Evolutionary conservation across 2,888 invertebrate genomes (phyloP).

Genomic region (Caenorhabditis virilis): DNA sequence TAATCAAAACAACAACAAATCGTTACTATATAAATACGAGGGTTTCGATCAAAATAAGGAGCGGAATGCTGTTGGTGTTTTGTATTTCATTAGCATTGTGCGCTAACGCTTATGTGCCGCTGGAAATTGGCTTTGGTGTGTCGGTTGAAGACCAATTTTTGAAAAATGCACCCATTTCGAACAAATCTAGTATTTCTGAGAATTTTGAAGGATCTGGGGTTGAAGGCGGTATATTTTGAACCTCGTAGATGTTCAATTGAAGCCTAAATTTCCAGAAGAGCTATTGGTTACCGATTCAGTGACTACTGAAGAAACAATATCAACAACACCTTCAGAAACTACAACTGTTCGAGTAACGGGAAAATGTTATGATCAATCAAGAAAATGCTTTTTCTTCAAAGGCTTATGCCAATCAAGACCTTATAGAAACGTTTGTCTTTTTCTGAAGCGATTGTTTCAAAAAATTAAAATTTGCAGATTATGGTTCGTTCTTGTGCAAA

Average conservation of each 20-base stretch:
- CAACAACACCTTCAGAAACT: background rate
- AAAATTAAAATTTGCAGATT: slow-evolving; percentile 21
- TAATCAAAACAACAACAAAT: background rate
- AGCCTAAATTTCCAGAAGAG: background rate
- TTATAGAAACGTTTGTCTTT: slow-evolving; percentile 22
- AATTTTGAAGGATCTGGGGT: slow-evolving; percentile 32
- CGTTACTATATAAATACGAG: too few relatives aligned
- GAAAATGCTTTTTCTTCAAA: slow-evolving; percentile 11
- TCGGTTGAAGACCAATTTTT: too few relatives aligned
- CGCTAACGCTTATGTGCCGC: too few relatives aligned
- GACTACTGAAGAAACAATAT: background rate
- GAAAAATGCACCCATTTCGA: too few relatives aligned
- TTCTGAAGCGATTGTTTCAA: background rate
- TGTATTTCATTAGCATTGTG: too few relatives aligned
- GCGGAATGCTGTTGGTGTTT: too few relatives aligned
- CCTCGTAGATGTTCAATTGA: background rate
- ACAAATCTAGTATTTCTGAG: too few relatives aligned
- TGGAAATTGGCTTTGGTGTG: too few relatives aligned
- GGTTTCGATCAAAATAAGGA: too few relatives aligned
- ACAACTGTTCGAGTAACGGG: slow-evolving; percentile 3
- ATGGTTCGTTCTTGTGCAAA: slow-evolving; percentile 32
- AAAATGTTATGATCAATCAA: slow-evolving; percentile 26
- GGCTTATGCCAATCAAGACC: slow-evolving; percentile 7
- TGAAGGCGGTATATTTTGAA: slow-evolving; percentile 1
- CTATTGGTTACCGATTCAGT: background rate